phyloP scores from a whole-genome alignment of 2,113 vertebrate genomes.

The Anas platyrhynchos region DNA sequence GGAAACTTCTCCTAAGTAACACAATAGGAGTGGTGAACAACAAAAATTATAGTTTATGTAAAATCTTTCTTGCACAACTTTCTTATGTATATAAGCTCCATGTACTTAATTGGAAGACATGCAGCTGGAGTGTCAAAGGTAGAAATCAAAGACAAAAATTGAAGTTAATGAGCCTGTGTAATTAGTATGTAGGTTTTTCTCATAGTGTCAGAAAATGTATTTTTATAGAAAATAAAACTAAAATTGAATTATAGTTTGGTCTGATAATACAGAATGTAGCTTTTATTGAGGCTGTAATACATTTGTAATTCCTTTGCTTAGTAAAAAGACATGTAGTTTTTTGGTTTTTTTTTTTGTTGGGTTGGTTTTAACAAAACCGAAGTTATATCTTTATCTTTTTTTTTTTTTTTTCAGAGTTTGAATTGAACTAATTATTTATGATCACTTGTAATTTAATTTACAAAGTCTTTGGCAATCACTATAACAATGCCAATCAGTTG shows the following conservation, averaged over 20 bases:
- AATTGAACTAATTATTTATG: neutral
- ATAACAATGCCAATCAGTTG: neutral
- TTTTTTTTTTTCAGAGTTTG: neutral
- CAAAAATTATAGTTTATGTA: neutral
- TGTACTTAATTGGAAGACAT: neutral
- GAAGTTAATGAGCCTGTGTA: neutral
- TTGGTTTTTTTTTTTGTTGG: neutral
- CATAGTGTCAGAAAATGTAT: neutral
- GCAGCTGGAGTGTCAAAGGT: neutral
- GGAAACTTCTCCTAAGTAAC: too few relatives aligned
- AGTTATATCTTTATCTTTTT: neutral
- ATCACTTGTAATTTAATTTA: neutral
- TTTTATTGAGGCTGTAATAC: neutral
- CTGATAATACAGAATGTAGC: neutral
- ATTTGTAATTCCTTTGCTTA: neutral
- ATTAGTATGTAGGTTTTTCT: fast-evolving
- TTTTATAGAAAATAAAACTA: neutral
- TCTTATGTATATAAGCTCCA: neutral
- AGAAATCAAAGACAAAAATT: neutral
- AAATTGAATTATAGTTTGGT: neutral
- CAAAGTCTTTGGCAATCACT: neutral
- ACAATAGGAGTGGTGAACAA: too few relatives aligned
- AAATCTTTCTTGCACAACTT: neutral
- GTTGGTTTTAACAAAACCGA: neutral
- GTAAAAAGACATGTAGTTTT: neutral